These are phyloP conservation scores for Corythaeola cristata DNA, from an alignment of 2,113 vertebrate genomes.

Conservation along the genomic window DNA sequence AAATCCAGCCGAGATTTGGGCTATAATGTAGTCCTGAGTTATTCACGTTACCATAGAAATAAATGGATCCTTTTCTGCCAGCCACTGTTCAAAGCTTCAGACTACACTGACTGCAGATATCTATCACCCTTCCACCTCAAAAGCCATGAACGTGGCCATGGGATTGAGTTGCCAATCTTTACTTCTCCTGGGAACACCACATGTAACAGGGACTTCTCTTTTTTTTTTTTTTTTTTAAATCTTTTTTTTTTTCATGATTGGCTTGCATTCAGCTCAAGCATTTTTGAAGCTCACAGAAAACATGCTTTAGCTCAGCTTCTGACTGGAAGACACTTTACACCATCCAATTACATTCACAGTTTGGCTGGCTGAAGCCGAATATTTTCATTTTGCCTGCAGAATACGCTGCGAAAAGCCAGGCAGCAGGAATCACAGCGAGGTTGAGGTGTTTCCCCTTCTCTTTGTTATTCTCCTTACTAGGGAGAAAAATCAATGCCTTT, in stretches of 20 bases:
- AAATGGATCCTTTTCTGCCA: neutral
- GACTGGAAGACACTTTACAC: neutral
- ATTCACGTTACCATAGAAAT: constrained; percentile 44
- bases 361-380: neutral
- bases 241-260: neutral
- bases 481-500: constrained; percentile 23
- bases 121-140: neutral
- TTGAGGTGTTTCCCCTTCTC: neutral
- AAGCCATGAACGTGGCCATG: neutral
- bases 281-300: neutral
- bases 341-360: neutral
- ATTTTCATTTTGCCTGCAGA: neutral
- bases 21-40: neutral
- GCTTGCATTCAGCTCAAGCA: neutral
- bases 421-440: neutral
- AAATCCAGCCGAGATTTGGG: neutral
- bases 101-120: neutral
- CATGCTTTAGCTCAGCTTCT: neutral
- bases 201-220: neutral
- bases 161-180: neutral
- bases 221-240: too few relatives aligned
- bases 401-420: neutral
- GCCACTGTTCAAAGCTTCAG: neutral
- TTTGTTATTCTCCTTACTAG: neutral
- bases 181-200: neutral